Evolutionary conservation across 2,113 vertebrate species (phyloP).

Genomic region (Rousettus leschenaultii): DNA sequence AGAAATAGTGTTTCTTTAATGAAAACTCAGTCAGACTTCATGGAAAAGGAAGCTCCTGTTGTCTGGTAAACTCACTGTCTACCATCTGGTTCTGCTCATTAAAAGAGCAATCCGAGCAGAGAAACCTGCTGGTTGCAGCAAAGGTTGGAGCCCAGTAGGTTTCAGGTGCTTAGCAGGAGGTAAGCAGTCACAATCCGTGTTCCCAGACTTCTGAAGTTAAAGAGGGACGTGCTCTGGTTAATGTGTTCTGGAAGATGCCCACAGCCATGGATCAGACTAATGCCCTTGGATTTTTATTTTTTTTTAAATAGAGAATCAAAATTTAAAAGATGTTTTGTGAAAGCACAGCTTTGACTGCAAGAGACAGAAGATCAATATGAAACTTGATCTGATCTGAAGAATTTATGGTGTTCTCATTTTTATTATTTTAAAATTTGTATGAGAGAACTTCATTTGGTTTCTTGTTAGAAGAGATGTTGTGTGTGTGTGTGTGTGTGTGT

Average conservation of each 20-base stretch:
- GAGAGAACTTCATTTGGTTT: slow-evolving; percentile 7
- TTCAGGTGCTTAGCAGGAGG: slow-evolving; percentile 62
- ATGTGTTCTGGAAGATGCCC: slow-evolving; percentile 29
- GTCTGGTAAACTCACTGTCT: slow-evolving; percentile 5
- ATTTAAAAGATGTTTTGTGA: slow-evolving; percentile 63
- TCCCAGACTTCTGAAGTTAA: slow-evolving; percentile 39
- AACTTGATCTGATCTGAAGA: slow-evolving; percentile 46
- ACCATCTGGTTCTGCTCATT: slow-evolving; percentile 71
- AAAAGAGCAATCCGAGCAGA: slow-evolving; percentile 45
- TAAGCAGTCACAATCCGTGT: slow-evolving; percentile 62
- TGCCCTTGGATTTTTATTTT: slow-evolving; percentile 1
- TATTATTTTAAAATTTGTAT: slow-evolving; percentile 43
- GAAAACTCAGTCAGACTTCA: slow-evolving; percentile 40
- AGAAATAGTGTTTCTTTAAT: slow-evolving; percentile 7
- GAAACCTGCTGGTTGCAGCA: slow-evolving; percentile 68
- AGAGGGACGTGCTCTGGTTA: background rate
- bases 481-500: background rate
- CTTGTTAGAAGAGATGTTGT: slow-evolving; percentile 14
- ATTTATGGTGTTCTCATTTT: slow-evolving; percentile 33
- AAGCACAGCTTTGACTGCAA: slow-evolving; percentile 51
- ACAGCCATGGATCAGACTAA: background rate
- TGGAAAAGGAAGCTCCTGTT: background rate
- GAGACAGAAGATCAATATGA: slow-evolving; percentile 59
- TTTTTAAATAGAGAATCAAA: background rate
- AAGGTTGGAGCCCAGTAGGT: slow-evolving; percentile 34